Conservation (phyloP, 1,140 invertebrate genomes). For the Octopus sinensis region DNA sequence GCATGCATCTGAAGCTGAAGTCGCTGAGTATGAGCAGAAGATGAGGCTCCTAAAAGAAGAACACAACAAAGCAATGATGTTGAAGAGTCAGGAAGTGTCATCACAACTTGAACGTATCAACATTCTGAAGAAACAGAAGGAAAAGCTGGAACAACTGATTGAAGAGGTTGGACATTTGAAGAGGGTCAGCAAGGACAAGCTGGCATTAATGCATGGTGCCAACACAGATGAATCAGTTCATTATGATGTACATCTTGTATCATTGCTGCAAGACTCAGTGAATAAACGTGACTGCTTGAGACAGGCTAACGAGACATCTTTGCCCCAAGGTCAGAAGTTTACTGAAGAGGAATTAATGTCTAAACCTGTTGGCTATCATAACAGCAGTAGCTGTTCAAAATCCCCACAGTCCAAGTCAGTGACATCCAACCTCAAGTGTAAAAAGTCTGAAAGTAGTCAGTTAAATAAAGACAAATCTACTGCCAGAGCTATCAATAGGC, state of each 20-base stretch:
- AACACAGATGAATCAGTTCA: constrained; percentile 38
- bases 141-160: constrained; percentile 45
- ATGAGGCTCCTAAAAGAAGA: constrained; percentile 4
- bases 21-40: constrained; percentile 28
- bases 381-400: background rate
- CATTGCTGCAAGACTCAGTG: background rate
- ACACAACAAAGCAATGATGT: background rate
- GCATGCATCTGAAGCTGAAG: constrained; percentile 33
- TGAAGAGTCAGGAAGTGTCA: background rate
- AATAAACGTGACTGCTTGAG: constrained; percentile 16
- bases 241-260: background rate
- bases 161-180: constrained; percentile 45
- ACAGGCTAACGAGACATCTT: constrained; percentile 23
- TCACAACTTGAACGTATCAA: constrained; percentile 25
- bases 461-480: background rate
- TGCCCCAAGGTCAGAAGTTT: constrained; percentile 15
- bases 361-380: background rate
- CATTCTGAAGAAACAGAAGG: constrained; percentile 34
- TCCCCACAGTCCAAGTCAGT: background rate
- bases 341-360: background rate
- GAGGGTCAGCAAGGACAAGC: constrained; percentile 31
- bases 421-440: background rate
- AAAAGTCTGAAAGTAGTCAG: background rate
- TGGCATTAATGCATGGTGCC: constrained; percentile 35
- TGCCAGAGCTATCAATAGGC: background rate